Base-by-base conservation (phyloP, 2,888 invertebrate genomes). In the Thymelicus lineola region DNA sequence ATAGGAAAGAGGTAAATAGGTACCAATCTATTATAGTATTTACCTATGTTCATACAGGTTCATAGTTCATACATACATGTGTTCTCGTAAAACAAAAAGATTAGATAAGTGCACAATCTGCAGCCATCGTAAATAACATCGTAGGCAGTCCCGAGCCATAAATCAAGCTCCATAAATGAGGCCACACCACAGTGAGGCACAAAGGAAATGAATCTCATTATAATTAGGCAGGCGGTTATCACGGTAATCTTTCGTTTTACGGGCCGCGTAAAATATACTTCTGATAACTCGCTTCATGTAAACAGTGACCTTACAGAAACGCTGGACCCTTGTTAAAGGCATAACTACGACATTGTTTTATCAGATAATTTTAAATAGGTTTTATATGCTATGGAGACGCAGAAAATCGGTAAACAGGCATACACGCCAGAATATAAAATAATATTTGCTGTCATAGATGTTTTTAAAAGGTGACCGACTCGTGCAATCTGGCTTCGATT, bases 251-350 rank as follows among this genome's bases (percentile, higher is more conserved):
- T 72, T 76, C 73, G 45, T 15, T 57, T 50, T 57, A 67, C 60
- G 57, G 66, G 66, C 65, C 67, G 48, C 58, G 62, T 73, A 66
- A 72, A 73, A 73, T 70, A 73, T 71, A 71, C 68, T 75, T 72
- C 74, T 73, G 74, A 59, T 66, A 59, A 72, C 73, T 53, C 57
- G 62, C 36, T 57, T 46, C 46, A 57, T 36, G 58, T 58, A 69
- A 69, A 69, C 63, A 69, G 48, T 46, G 38, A 55, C 60, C 58
- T 42, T 55, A 61, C 72, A 74, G 75, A 75, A 75, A 69, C 67
- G 61, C 65, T 66, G 60, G 76, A 82, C 83, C 85, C 82, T 84
- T 81, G 83, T 84, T 81, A 76, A 80, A 77, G 73, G 73, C 73
- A 79, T 79, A 79, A 77, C 77, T 74, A 74, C 73, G 71, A 73